phyloP scores from a whole-genome alignment of 2,113 vertebrate genomes.

The Equus przewalskii region DNA sequence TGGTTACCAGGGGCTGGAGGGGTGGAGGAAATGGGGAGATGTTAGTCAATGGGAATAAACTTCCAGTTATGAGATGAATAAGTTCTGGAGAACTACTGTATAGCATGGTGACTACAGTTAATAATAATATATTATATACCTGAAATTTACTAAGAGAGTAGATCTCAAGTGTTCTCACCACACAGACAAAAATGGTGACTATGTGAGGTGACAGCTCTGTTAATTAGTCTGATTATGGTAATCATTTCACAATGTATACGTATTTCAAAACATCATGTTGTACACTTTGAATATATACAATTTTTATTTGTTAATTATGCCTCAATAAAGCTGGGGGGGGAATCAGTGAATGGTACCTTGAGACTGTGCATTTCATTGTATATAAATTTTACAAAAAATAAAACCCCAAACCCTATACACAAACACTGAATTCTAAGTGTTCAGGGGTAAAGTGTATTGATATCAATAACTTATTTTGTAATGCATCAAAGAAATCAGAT shows the following conservation, averaged over 20 bases:
- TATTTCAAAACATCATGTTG: not conserved
- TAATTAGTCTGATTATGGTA: no score
- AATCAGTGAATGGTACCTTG: not conserved
- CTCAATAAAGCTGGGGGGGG: not conserved
- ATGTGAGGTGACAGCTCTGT: not conserved
- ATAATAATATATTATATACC: not conserved
- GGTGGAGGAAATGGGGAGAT: not conserved
- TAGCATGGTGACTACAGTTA: not conserved
- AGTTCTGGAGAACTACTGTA: not conserved
- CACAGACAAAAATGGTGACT: no score
- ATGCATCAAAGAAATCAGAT: not conserved
- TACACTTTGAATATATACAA: not conserved
- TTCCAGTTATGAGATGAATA: not conserved
- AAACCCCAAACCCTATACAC: not conserved
- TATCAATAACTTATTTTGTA: not conserved
- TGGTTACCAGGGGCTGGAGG: no score
- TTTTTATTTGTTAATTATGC: not conserved
- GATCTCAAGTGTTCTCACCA: not conserved
- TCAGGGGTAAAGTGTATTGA: not conserved
- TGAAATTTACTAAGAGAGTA: no score
- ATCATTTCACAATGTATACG: not conserved
- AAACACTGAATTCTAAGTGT: constrained; percentile 26
- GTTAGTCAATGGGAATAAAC: not conserved
- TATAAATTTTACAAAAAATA: not conserved
- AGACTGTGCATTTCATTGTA: not conserved